These are phyloP conservation scores for Erythrocercus mccallii DNA, from an alignment of 2,113 vertebrate species.

Conservation along the genomic window DNA sequence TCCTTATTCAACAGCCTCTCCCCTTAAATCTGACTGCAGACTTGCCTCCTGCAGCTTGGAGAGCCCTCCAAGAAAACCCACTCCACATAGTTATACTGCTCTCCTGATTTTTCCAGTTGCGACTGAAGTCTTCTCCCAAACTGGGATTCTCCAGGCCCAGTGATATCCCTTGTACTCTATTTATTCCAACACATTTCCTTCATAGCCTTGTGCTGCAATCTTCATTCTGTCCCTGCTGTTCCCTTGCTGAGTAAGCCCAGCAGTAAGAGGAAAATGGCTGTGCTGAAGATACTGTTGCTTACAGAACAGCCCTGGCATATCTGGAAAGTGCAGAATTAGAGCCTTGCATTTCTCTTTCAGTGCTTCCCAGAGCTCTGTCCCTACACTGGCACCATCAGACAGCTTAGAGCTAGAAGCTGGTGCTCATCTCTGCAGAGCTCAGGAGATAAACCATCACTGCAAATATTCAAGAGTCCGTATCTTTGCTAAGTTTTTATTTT, in stretches of 20 bases:
- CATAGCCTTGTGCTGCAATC: not conserved
- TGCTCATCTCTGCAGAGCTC: not conserved
- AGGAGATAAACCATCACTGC: not conserved
- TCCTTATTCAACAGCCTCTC: not conserved
- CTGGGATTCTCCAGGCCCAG: not conserved
- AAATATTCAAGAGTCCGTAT: not conserved
- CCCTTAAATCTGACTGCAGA: not conserved
- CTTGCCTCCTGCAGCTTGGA: not conserved
- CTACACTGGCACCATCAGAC: fast-evolving
- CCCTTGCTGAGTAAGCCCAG: not conserved
- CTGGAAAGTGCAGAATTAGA: not conserved
- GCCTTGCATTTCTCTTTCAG: not conserved
- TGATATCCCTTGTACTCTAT: not conserved
- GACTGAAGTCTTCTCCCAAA: not conserved
- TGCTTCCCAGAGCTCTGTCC: not conserved
- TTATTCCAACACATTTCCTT: not conserved
- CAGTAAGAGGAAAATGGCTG: not conserved
- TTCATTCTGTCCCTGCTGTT: not conserved
- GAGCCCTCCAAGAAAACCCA: not conserved
- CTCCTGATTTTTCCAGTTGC: not conserved
- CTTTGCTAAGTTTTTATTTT: not conserved
- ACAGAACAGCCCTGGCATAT: not conserved
- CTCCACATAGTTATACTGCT: not conserved
- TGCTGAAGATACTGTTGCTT: not conserved
- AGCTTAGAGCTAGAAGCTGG: not conserved